phyloP scores from a whole-genome alignment of 2,797 vertebrate genomes.

The Cirrhinus molitorella region DNA sequence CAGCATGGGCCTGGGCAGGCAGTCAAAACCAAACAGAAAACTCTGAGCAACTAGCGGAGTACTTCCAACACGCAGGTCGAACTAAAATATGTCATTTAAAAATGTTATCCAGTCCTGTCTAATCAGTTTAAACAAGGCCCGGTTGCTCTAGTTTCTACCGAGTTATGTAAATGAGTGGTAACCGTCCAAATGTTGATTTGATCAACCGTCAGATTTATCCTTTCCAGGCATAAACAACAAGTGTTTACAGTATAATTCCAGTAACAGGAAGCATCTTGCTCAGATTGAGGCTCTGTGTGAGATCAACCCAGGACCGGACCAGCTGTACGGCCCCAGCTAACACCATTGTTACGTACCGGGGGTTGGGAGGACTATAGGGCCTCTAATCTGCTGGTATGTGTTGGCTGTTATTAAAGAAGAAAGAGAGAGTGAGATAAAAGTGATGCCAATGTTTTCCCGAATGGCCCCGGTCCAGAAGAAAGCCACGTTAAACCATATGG shows the following conservation, averaged over 20 bases:
- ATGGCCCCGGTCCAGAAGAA: conserved; percentile 1
- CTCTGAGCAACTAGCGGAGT: conserved; percentile 37
- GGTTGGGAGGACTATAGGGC: conserved; percentile 30
- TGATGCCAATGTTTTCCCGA: not conserved
- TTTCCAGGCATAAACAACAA: conserved; percentile 25
- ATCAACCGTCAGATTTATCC: conserved; percentile 8
- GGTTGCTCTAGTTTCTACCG: not conserved
- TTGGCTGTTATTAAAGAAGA: conserved; percentile 43
- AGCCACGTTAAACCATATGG: conserved; percentile 34
- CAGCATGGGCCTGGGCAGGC: conserved; percentile 49
- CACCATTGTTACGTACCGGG: conserved; percentile 50
- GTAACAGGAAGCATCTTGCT: conserved; percentile 29
- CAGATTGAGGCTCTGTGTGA: conserved; percentile 26
- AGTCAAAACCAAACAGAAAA: conserved; percentile 48
- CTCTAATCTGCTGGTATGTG: conserved; percentile 56
- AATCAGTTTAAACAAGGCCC: not conserved
- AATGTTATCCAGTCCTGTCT: not conserved
- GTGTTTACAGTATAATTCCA: conserved; percentile 26
- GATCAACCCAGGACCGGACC: conserved; percentile 41
- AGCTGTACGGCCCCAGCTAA: conserved; percentile 32
- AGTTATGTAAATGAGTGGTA: conserved; percentile 41
- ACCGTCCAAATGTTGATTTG: conserved; percentile 7
- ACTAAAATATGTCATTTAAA: conserved; percentile 12
- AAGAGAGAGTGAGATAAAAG: conserved; percentile 4
- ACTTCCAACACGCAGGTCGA: conserved; percentile 39